phyloP scores from a whole-genome alignment of 2,888 invertebrate species.

The Malthinus seriepunctatus region DNA sequence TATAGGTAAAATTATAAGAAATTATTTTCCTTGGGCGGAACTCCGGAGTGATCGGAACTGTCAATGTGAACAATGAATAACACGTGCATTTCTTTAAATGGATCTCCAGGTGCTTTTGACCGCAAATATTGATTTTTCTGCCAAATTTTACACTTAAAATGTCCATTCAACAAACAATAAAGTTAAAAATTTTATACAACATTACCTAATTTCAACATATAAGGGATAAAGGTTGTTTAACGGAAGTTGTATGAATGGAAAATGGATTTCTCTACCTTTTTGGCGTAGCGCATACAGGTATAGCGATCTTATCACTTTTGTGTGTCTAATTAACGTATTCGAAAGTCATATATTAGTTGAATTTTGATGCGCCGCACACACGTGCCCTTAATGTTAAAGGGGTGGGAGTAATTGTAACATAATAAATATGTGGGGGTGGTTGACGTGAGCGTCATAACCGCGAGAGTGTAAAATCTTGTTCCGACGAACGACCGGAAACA shows the following conservation, averaged over 20 bases:
- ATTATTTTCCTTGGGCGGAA: constrained; percentile 26
- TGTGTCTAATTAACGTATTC: constrained; percentile 24
- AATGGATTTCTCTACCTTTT: neutral
- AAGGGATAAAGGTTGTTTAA: neutral
- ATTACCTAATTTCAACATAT: constrained; percentile 18
- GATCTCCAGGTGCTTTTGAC: constrained; percentile 32
- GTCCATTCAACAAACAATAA: constrained; percentile 16
- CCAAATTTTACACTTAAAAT: constrained; percentile 31
- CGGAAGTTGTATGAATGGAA: constrained; percentile 20
- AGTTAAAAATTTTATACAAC: constrained; percentile 19
- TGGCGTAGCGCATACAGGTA: neutral
- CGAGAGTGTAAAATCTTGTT: constrained; percentile 56
- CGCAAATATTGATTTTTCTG: constrained; percentile 42
- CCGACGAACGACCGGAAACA: constrained; percentile 55
- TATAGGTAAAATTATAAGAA: constrained; percentile 9
- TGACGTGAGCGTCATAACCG: constrained; percentile 50
- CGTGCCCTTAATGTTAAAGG: constrained; percentile 20
- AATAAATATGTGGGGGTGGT: constrained; percentile 38
- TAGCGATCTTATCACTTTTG: constrained; percentile 5
- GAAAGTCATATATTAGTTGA: constrained; percentile 14
- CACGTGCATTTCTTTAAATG: constrained; percentile 28
- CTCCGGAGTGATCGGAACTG: constrained; percentile 24
- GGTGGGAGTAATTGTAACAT: constrained; percentile 27
- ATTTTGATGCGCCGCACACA: constrained; percentile 18
- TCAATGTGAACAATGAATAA: constrained; percentile 24